Percentiles rank a stretch among this genome's conserved stretches.
Conservation (phyloP, 2,888 invertebrate species). For the Ichneumoninae sp. region DNA sequence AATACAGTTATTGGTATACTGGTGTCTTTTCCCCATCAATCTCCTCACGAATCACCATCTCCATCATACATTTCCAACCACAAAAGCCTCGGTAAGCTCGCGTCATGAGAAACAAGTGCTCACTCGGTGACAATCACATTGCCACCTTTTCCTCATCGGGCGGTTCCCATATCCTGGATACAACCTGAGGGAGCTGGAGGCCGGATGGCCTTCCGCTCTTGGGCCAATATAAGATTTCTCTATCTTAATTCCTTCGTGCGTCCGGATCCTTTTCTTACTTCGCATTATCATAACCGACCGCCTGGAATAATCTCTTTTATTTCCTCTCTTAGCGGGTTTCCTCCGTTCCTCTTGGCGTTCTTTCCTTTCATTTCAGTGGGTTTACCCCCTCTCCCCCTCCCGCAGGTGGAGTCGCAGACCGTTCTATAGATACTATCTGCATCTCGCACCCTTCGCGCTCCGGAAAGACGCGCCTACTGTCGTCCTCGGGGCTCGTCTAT, state of each 20-base stretch:
- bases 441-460: slow-evolving; percentile 53
- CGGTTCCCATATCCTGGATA: neutral
- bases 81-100: too few relatives aligned
- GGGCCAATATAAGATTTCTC: slow-evolving; percentile 66
- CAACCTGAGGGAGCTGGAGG: neutral
- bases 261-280: slow-evolving; percentile 35
- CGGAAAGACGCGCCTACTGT: too few relatives aligned
- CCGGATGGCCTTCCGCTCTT: neutral
- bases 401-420: slow-evolving; percentile 2
- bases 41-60: too few relatives aligned
- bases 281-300: slow-evolving; percentile 76
- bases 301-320: slow-evolving; percentile 75
- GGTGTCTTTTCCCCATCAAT: too few relatives aligned
- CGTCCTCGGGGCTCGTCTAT: slow-evolving; percentile 9
- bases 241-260: slow-evolving; percentile 74
- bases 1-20: too few relatives aligned
- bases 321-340: slow-evolving; percentile 68
- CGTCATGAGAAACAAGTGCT: too few relatives aligned
- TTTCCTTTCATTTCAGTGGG: slow-evolving; percentile 67
- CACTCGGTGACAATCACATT: too few relatives aligned
- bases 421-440: slow-evolving; percentile 54
- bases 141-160: neutral
- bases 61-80: too few relatives aligned
- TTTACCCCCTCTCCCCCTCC: neutral
- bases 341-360: slow-evolving; percentile 65